Conservation (phyloP, 2,113 vertebrate genomes). For the Candoia aspera region DNA sequence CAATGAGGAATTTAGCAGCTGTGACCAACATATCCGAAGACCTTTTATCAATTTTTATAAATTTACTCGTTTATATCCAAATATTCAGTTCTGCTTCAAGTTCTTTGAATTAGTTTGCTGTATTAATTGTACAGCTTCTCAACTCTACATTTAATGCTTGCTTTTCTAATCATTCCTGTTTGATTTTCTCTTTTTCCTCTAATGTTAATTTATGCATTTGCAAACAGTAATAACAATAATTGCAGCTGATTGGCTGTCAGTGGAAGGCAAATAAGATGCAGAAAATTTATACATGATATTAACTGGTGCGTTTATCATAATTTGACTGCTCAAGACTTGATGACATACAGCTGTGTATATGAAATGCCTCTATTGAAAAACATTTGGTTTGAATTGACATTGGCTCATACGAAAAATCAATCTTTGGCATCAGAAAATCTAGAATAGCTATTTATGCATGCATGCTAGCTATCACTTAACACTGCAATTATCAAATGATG, state of each 20-base stretch:
- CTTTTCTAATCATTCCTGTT: neutral
- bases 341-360: neutral
- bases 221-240: neutral
- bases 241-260: neutral
- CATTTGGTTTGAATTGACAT: neutral
- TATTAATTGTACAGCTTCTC: neutral
- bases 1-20: neutral
- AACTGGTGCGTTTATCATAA: neutral
- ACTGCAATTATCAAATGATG: neutral
- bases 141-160: neutral
- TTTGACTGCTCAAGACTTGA: neutral
- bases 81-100: neutral
- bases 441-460: neutral
- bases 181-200: neutral
- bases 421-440: neutral
- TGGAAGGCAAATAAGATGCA: neutral
- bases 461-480: neutral
- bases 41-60: neutral
- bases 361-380: neutral
- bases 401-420: neutral
- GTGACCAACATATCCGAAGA: neutral
- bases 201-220: neutral
- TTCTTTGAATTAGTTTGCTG: neutral
- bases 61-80: neutral
- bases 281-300: neutral